These are phyloP conservation scores for Anorthoa munda DNA, from an alignment of 2,888 invertebrate genomes.

Conservation along the genomic window DNA sequence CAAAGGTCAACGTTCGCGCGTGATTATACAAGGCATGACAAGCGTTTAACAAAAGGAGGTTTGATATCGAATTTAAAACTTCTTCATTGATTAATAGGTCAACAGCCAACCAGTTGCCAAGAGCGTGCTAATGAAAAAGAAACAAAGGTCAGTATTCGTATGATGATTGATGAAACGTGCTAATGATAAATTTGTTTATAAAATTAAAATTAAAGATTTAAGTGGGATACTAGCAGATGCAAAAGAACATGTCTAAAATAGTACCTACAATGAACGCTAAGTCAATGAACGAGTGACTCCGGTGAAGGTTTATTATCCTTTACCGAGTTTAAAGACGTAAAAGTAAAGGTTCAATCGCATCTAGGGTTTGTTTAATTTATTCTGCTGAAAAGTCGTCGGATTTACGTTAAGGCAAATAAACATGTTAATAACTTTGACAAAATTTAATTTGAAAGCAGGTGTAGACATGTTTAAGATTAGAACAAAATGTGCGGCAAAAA, in stretches of 20 bases:
- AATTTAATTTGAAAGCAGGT: not conserved
- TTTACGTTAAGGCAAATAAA: not conserved
- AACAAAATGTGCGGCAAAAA: not conserved
- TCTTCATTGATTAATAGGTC: constrained; percentile 22
- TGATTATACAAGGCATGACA: constrained; percentile 43
- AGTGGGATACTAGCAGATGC: not conserved
- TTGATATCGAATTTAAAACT: constrained; percentile 13
- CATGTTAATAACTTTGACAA: not conserved
- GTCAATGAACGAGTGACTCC: constrained; percentile 49
- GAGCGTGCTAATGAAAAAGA: not conserved
- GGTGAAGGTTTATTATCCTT: constrained; percentile 34
- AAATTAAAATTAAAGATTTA: not conserved
- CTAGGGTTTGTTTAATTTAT: not conserved
- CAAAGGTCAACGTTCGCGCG: constrained; percentile 40
- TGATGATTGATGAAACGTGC: not conserved
- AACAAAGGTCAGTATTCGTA: constrained; percentile 3
- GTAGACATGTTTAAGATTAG: not conserved
- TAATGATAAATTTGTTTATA: not conserved
- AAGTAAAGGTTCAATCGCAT: constrained; percentile 32
- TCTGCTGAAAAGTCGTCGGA: not conserved
- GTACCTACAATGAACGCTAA: constrained; percentile 24
- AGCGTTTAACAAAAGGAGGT: not conserved
- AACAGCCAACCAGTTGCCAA: constrained; percentile 21
- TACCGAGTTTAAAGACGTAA: constrained; percentile 7
- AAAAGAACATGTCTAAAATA: not conserved